These are phyloP conservation scores for Dugesia japonica DNA, from an alignment of 2,888 invertebrate genomes.

Conservation along the genomic window DNA sequence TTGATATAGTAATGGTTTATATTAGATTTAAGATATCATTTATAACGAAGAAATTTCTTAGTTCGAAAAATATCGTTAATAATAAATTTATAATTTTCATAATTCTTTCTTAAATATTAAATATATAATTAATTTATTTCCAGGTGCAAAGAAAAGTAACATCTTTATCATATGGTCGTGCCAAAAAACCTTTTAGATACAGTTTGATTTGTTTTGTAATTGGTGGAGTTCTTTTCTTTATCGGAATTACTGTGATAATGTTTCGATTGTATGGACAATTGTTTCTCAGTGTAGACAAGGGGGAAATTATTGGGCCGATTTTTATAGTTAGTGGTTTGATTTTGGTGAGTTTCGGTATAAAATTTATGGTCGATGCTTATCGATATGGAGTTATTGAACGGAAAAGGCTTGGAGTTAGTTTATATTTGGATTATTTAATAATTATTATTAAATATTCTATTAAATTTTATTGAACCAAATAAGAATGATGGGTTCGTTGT, in stretches of 20 bases:
- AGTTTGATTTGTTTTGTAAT: neutral
- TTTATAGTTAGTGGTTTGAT: neutral
- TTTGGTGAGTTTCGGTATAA: slow-evolving; percentile 13
- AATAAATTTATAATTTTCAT: too few species aligned
- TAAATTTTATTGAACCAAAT: too few species aligned
- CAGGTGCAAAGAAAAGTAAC: neutral
- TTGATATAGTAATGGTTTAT: too few species aligned
- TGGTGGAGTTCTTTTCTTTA: neutral
- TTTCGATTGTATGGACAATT: neutral
- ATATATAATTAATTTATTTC: too few species aligned
- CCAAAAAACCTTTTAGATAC: neutral
- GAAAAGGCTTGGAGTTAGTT: neutral
- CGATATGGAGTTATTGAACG: neutral
- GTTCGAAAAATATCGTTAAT: too few species aligned
- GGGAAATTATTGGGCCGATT: slow-evolving; percentile 23
- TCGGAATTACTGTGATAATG: slow-evolving; percentile 16
- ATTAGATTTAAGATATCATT: too few species aligned
- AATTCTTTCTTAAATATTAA: too few species aligned
- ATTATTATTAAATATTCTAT: too few species aligned
- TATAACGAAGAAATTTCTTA: too few species aligned
- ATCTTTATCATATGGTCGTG: neutral
- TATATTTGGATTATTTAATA: too few species aligned
- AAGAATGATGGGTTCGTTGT: too few species aligned
- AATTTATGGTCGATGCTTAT: slow-evolving; percentile 24
- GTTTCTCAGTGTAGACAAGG: slow-evolving; percentile 21